Evolutionary conservation across 2,113 vertebrate genomes (phyloP), one percentile per base, ranked within the genome.

Genomic region (Atractosteus spatula): DNA sequence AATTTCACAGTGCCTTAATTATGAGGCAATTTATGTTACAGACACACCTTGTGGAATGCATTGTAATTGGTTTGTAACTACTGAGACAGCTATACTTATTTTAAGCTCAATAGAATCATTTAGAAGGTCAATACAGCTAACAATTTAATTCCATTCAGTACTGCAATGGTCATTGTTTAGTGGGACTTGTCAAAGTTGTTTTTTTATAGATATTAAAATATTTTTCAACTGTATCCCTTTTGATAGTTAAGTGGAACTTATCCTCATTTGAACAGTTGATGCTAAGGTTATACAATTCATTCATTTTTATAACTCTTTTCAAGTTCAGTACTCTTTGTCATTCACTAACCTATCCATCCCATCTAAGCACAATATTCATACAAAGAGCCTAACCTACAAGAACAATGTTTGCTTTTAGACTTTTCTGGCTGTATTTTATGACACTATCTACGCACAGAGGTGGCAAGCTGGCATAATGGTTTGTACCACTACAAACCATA

Each of bases 241-340:
- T 10, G 72, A 80, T 62, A 72, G 71, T 74, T 73, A 84, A 81
- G 77, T 71, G 76, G 71, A 69, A 79, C 68, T 51, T 51, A 10
- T 76, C 71, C 68, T 84, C 78, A 74, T 80, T 79, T 78, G 83
- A 85, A 80, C 69, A 69, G 72, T 54, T 76, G 68, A 83, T 82
- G 80, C 78, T 80, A 84, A 83, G 84, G 84, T 86, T 78, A 78
- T 82, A 87, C 81, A 84, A 86, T 89, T 88, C 87, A 79, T 78
- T 29, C 29, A 29, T 29, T 71, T 73, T 70, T 77, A 72, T 83
- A 59, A 29, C 29, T 51, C 80, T 76, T 84, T 84, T 87, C 85
- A 84, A 83, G 78, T 79, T 75, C 75, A 81, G 73, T 74, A 57
- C 72, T 75, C 78, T 79, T 69, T 65, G 74, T 76, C 77, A 84